Evolutionary conservation across 2,797 vertebrate genomes (phyloP).

Genomic region (Etheostoma nigrum): DNA sequence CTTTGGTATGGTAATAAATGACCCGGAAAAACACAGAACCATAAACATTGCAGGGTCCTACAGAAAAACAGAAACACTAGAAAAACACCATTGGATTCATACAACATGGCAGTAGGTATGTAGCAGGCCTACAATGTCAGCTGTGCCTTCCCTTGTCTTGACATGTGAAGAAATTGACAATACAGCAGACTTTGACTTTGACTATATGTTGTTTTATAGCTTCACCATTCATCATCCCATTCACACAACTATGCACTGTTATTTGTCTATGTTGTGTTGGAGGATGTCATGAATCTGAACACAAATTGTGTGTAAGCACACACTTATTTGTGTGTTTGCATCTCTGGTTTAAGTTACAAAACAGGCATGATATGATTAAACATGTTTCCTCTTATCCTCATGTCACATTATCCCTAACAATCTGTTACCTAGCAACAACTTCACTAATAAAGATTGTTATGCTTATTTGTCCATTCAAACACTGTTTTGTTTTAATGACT

Average conservation of each 20-base stretch:
- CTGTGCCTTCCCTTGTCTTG: slow-evolving; percentile 33
- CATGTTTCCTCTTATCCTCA: slow-evolving; percentile 25
- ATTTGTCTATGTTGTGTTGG: slow-evolving; percentile 72
- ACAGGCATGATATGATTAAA: slow-evolving; percentile 44
- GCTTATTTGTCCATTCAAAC: slow-evolving; percentile 44
- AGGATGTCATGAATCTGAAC: slow-evolving; percentile 76
- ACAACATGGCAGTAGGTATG: slow-evolving; percentile 36
- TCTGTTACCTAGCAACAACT: slow-evolving; percentile 42
- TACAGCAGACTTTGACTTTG: too few relatives aligned
- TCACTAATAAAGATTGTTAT: slow-evolving; percentile 10
- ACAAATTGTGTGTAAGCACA: slow-evolving; percentile 25
- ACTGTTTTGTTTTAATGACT: slow-evolving; percentile 46
- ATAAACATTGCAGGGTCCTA: slow-evolving; percentile 41
- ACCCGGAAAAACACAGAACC: slow-evolving; percentile 25
- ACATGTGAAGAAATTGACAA: too few relatives aligned
- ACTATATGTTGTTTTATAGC: slow-evolving; percentile 56
- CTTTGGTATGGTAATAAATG: slow-evolving; percentile 25
- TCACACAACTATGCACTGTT: slow-evolving; percentile 73
- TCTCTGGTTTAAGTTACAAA: slow-evolving; percentile 62
- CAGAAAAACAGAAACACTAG: slow-evolving; percentile 33
- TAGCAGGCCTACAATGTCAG: slow-evolving; percentile 57
- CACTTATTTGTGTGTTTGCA: slow-evolving; percentile 22
- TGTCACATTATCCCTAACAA: slow-evolving; percentile 33
- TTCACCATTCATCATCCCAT: slow-evolving; percentile 67
- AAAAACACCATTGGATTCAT: slow-evolving; percentile 47